These are phyloP conservation scores for Centropus bengalensis DNA, from an alignment of 2,113 vertebrate species.

Conservation along the genomic window DNA sequence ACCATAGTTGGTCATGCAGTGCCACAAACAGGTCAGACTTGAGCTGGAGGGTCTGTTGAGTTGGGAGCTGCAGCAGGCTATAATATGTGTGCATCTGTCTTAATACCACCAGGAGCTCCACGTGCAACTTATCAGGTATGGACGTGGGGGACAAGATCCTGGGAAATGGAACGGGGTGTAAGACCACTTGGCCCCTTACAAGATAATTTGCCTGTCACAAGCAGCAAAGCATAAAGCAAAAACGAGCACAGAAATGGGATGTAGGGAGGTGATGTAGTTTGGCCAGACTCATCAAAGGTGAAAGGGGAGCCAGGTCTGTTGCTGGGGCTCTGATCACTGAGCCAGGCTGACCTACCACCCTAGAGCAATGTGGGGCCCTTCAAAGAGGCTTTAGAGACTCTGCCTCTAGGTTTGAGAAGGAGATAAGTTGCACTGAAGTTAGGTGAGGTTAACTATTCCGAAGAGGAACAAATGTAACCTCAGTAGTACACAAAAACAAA, in stretches of 20 bases:
- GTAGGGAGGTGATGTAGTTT: neutral
- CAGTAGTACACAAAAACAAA: neutral
- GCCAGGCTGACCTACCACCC: neutral
- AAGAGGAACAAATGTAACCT: neutral
- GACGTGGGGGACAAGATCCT: accelerated
- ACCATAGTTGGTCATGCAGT: accelerated
- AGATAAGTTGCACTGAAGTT: too few species aligned
- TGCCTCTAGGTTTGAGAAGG: neutral
- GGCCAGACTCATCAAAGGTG: neutral
- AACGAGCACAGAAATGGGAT: neutral
- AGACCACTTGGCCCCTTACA: neutral
- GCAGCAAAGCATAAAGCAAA: neutral
- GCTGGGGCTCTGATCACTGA: neutral
- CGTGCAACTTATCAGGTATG: accelerated
- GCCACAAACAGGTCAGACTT: neutral
- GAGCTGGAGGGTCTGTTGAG: neutral
- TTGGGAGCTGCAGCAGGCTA: neutral
- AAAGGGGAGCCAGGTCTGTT: neutral
- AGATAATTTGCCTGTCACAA: neutral
- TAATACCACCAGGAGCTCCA: accelerated
- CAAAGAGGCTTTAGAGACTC: neutral
- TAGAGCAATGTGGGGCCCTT: accelerated
- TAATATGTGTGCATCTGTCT: accelerated
- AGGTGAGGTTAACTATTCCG: neutral
- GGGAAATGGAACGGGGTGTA: accelerated